Conservation (phyloP, 2,888 invertebrate species). For the Alitta virens region DNA sequence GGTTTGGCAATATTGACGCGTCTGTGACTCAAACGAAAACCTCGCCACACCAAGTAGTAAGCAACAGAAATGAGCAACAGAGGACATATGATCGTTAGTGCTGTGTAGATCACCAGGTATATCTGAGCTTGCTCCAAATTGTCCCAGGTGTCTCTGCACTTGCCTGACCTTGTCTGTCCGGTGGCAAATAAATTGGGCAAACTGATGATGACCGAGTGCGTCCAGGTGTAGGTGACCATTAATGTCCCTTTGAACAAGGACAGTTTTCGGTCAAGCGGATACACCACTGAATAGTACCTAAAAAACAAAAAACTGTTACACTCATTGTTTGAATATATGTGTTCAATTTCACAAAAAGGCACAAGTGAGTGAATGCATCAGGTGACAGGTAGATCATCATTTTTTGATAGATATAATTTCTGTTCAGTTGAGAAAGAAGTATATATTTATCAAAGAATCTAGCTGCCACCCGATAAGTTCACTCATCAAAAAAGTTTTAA, state of each 20-base stretch:
- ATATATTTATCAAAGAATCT: no score
- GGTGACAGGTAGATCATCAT: no score
- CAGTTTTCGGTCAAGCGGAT: slow-evolving; percentile 13
- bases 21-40: slow-evolving; percentile 8
- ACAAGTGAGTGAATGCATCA: no score
- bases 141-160: not conserved
- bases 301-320: not conserved
- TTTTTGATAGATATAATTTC: no score
- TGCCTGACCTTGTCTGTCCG: not conserved
- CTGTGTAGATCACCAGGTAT: not conserved
- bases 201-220: slow-evolving; percentile 4
- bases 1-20: slow-evolving; percentile 6
- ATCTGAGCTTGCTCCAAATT: not conserved
- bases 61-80: slow-evolving; percentile 7
- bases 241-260: slow-evolving; percentile 1
- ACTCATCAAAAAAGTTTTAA: no score
- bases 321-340: no score
- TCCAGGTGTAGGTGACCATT: slow-evolving; percentile 10
- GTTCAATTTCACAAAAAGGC: no score
- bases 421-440: no score
- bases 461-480: no score
- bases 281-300: slow-evolving; percentile 18
- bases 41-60: slow-evolving; percentile 17
- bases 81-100: slow-evolving; percentile 6
- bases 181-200: slow-evolving; percentile 6